Conservation (phyloP, 2,113 vertebrate species). For the Meleagris gallopavo region DNA sequence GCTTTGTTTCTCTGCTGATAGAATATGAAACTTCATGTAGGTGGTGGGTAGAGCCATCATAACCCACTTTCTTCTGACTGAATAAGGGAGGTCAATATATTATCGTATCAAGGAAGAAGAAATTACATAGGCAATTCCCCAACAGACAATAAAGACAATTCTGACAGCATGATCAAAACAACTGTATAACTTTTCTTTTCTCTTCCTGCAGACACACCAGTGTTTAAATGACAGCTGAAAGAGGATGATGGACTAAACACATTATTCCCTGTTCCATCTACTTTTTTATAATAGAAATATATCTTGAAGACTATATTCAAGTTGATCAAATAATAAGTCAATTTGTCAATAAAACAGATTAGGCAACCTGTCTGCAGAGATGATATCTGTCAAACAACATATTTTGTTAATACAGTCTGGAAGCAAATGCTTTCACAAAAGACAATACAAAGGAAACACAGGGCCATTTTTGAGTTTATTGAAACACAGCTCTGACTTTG, state of each 20-base stretch:
- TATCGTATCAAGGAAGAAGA: conserved; percentile 76
- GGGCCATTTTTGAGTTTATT: not conserved
- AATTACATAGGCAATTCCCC: conserved; percentile 71
- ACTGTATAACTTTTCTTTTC: conserved; percentile 73
- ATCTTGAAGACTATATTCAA: conserved; percentile 78
- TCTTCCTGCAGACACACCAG: conserved; percentile 68
- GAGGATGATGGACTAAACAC: conserved; percentile 77
- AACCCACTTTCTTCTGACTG: conserved; percentile 77
- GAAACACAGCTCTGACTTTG: not conserved
- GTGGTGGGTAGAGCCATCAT: conserved; percentile 74
- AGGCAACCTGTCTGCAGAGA: conserved; percentile 68
- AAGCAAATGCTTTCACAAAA: conserved; percentile 31
- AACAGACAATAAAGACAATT: conserved; percentile 73
- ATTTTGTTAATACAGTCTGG: conserved; percentile 65
- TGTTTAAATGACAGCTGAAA: conserved; percentile 82
- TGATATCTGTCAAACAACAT: conserved; percentile 72
- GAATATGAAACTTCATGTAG: conserved; percentile 71
- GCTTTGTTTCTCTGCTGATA: conserved; percentile 75
- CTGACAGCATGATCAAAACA: conserved; percentile 82
- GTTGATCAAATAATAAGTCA: conserved; percentile 79
- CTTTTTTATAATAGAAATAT: conserved; percentile 67
- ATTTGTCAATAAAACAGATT: conserved; percentile 79
- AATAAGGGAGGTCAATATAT: conserved; percentile 78
- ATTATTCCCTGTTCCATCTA: conserved; percentile 76
- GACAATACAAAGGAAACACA: not conserved